Evolutionary conservation across 2,888 invertebrate genomes (phyloP), one percentile per base, ranked within the genome.

Genomic region (Agrochola lota): DNA sequence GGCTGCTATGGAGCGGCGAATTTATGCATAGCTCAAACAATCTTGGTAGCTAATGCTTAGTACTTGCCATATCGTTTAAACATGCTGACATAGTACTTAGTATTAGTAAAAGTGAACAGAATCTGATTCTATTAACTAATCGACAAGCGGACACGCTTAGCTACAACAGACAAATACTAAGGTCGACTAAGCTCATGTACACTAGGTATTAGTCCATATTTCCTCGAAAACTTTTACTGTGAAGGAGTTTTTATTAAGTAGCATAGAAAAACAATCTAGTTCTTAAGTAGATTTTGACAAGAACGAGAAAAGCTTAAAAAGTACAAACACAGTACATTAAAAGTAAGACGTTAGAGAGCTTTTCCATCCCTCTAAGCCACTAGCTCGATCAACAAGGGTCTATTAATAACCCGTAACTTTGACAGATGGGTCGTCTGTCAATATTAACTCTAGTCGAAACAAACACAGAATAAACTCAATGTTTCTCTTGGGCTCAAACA

Each of bases 401-500:
- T 59, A 64, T 40, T 69, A 80, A 69, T 80, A 52, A 40, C 8
- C 55, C 17, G 1, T 55, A 81, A 75, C 52, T 74, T 71, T 57
- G 63, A 64, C 82, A 59, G 49, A 20, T 46, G 23, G 67, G 9
- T 57, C 63, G 17, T 64, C 78, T 30, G 70, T 74, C 83, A 75
- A 80, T 84, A 80, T 69, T 40, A 70, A 67, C 40, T 80, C 63
- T 26, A n/a, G 9, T 43, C 12, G 7, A 43, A 79, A 69, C 64
- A 57, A 75, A 78, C 63, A 68, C 40, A 57, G 26, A 70, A 60
- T 63, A 64, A 73, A 70, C 64, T 72, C 26, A 59, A 75, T 72
- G 46, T 62, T 83, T 75, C 46, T 70, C 74, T 73, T 72, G 6
- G 46, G 40, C 63, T n/a, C 60, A 35, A 84, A 84, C 75, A 80